These are phyloP conservation scores for Fringilla coelebs DNA, from an alignment of 2,797 vertebrate genomes.

Conservation along the genomic window DNA sequence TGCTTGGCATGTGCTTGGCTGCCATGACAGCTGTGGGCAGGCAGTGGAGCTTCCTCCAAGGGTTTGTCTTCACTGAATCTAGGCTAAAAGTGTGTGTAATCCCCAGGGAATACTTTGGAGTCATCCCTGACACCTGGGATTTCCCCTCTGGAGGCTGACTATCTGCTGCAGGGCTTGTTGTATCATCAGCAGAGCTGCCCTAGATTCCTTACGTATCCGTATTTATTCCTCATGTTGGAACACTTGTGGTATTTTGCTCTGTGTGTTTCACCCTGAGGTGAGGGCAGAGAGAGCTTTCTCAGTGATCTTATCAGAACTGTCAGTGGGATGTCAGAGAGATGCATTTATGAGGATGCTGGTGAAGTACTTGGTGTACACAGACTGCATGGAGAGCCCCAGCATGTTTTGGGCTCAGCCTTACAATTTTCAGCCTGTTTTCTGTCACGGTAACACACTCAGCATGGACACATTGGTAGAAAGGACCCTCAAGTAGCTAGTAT, in stretches of 20 bases:
- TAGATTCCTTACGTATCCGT: accelerated
- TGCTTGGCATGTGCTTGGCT: not conserved
- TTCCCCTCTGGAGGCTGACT: not conserved
- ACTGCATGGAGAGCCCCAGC: not conserved
- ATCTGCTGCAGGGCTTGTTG: not conserved
- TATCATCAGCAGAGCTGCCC: not conserved
- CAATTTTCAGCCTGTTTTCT: not conserved
- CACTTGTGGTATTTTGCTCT: not conserved
- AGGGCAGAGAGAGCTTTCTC: not conserved
- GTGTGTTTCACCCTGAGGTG: not conserved
- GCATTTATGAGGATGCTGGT: not conserved
- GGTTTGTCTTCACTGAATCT: not conserved
- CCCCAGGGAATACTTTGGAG: not conserved
- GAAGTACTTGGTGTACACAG: not conserved
- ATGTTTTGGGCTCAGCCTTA: not conserved
- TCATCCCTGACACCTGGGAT: not conserved
- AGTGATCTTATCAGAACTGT: not conserved
- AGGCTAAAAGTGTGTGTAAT: not conserved
- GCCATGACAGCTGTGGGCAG: not conserved
- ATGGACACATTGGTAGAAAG: not conserved
- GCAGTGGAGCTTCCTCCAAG: not conserved
- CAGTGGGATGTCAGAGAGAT: not conserved
- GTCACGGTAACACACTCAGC: not conserved
- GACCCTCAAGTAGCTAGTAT: not conserved
- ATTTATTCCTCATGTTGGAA: not conserved